These are phyloP conservation scores for Centropristis striata DNA, from an alignment of 2,113 vertebrate genomes.

Conservation along the genomic window DNA sequence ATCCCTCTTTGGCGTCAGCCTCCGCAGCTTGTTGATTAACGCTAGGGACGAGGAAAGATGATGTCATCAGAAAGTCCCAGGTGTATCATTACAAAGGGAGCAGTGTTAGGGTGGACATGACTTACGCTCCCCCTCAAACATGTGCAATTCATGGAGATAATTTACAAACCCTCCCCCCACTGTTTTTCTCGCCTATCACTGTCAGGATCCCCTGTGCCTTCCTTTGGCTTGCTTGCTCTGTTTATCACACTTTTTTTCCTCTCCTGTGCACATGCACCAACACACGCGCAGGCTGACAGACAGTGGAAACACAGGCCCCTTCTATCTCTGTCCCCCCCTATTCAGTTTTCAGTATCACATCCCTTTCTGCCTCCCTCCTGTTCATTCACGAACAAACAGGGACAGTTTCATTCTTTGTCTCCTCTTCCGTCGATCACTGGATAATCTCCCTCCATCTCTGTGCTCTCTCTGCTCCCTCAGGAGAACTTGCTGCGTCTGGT, in stretches of 20 bases:
- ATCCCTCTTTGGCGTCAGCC: conserved; percentile 38
- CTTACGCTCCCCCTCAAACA: conserved; percentile 40
- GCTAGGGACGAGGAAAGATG: conserved; percentile 50
- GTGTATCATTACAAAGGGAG: conserved; percentile 81
- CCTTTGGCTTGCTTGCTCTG: conserved; percentile 46
- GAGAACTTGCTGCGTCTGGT: conserved; percentile 97
- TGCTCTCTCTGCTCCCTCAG: conserved; percentile 78
- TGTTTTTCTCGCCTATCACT: conserved; percentile 23
- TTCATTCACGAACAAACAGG: conserved; percentile 73
- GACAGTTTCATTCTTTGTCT: conserved; percentile 59
- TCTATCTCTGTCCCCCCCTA: conserved; percentile 63
- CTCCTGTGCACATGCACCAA: conserved; percentile 12
- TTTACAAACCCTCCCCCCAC: conserved; percentile 40
- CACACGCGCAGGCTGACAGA: conserved; percentile 55
- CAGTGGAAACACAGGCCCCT: conserved; percentile 64
- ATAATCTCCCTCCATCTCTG: conserved; percentile 54
- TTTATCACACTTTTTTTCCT: conserved; percentile 57
- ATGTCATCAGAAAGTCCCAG: conserved; percentile 79
- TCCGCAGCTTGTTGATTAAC: conserved; percentile 57
- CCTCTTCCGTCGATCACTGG: conserved; percentile 42
- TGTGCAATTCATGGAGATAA: conserved; percentile 57
- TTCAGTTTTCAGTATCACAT: conserved; percentile 71
- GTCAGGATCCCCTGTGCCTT: conserved; percentile 48
- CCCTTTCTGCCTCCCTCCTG: conserved; percentile 65
- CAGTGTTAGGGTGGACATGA: conserved; percentile 67